Evolutionary conservation across 2,113 vertebrate species (phyloP), one percentile per base, ranked within the genome.

Genomic region (Phocoena sinus): DNA sequence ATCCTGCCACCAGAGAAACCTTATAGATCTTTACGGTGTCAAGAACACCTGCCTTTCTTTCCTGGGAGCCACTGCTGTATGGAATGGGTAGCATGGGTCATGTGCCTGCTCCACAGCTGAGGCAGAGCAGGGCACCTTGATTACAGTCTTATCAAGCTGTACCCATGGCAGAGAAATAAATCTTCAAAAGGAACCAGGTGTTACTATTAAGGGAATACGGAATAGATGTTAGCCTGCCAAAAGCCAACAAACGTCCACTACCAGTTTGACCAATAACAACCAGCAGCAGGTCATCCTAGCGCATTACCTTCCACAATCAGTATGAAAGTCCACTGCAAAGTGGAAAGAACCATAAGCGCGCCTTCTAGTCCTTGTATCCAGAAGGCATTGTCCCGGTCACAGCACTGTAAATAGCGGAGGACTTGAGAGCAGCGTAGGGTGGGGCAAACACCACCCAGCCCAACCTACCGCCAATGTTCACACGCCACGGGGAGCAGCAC

Each of bases 401-500:
- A 77, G 68, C 4, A 9, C 18, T 70, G 13, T 12, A 89, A 91
- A 44, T 13, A 93, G 74, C 74, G 81, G 62, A 44, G 25, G 31
- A 26, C 41, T 63, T 53, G 89, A 53, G 26, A 28, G 38, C 41
- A 65, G n/a, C 26, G 11, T 17, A 56, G 12, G 15, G 28, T 31
- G 20, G 28, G 53, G 17, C 63, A 58, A 56, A 47, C 18, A 26
- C 44, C 50, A 81, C 53, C n/a, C 28, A 65, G 65, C 58, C 26
- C 31, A 28, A 14, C 17, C 41, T 33, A 63, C 71, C 53, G 36
- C 89, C 47, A 33, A 13, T 8, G 7, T 12, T 56, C 36, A 70
- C 5, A n/a, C 5, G 2, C 18, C 20, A 88, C 41, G 31, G 0
- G 7, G 58, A 60, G 8, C 26, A 50, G 53, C 26, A 10, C 6